These are phyloP conservation scores for Asbolus verrucosus DNA, from an alignment of 1,140 invertebrate genomes.

Conservation along the genomic window DNA sequence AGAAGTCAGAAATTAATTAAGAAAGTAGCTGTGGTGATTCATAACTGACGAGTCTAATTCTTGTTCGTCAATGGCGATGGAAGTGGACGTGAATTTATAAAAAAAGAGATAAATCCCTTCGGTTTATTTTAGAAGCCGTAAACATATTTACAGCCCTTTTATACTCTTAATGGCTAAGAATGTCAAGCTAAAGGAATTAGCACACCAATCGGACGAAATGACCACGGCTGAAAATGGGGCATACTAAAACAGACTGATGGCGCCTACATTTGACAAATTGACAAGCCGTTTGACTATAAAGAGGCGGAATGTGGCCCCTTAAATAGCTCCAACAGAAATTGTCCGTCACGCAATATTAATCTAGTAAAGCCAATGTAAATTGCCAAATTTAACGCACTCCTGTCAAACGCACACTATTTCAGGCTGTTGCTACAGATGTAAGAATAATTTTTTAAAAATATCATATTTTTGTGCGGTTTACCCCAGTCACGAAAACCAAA, in stretches of 20 bases:
- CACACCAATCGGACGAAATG: conserved; percentile 28
- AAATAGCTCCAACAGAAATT: conserved; percentile 15
- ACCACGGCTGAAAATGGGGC: conserved; percentile 3
- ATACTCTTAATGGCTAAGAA: conserved; percentile 28
- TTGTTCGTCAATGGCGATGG: not conserved
- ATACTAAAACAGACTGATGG: conserved; percentile 26
- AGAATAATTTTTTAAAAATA: not conserved
- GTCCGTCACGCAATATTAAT: conserved; percentile 24
- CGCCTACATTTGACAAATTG: conserved; percentile 34
- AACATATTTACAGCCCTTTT: conserved; percentile 39
- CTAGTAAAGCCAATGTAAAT: conserved; percentile 9
- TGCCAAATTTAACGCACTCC: conserved; percentile 15
- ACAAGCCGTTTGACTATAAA: conserved; percentile 19
- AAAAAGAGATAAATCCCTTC: conserved; percentile 17
- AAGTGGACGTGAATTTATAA: conserved; percentile 9
- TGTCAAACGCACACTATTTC: conserved; percentile 11
- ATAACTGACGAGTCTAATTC: conserved; percentile 7
- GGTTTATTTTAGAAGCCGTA: conserved; percentile 37
- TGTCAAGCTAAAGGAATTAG: conserved; percentile 35
- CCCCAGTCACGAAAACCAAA: not conserved
- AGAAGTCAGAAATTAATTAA: conserved; percentile 20
- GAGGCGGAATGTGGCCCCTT: conserved; percentile 9
- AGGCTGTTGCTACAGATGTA: no score
- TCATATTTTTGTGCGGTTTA: not conserved
- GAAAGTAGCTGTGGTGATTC: conserved; percentile 2